Evolutionary conservation across 2,888 invertebrate genomes (phyloP), one percentile per base, ranked within the genome.

Genomic region (Patella pellucida): DNA sequence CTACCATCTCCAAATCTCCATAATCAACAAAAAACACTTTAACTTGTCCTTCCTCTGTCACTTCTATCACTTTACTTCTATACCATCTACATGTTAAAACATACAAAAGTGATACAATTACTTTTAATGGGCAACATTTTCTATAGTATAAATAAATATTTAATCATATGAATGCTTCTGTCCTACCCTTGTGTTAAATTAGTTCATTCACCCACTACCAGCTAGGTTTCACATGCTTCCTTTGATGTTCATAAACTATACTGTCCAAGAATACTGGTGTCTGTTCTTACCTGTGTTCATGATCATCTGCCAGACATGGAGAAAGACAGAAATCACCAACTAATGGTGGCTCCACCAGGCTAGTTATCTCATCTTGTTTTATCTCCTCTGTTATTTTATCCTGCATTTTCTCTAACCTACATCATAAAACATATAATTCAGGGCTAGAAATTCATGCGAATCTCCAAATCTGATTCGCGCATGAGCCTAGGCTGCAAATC

Each of bases 11-110:
- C 85, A 91, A 92, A 85, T 94, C 94, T 0, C 94, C 94, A 83
- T 93, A 93, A 86, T 94, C 94, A 0, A 94, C 93, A 85, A 93
- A 94, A 85, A 94, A 94, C 79, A 93, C 91, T 0, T 92, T 92
- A 82, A 91, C 91, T 19, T 85, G 81, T n/a, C 78, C 82, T 3
- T 91, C 85, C 52, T 90, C 85, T 23, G 92, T 90, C 3, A 93
- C 89, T 78, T 92, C 88, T 4, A 93, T 92, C 7, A 90, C 81
- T 78, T 83, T 83, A 11, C 82, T 88, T 52, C 91, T 81, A 78
- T 89, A 86, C 90, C 90, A 91, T 31, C 86, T 88, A 73, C 11
- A 70, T 56, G 7, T 9, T 41, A 41, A 41, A 41, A 41, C 9
- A 41, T 41, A 41, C 7, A 9, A 41, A 41, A 9, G 9, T 9